Percentiles rank a stretch among this genome's conserved stretches.
phyloP scores from a whole-genome alignment of 1,140 invertebrate species.

The honey bee (Apis mellifera) region Amel_HAv3.1 CM009941.2:8996001-8996500 shows the following conservation, averaged over 20 bases:
- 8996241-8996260: background rate
- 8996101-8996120: too few relatives aligned
- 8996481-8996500: constrained; percentile 30
- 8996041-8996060: background rate
- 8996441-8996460: background rate
- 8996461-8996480: constrained; percentile 2
- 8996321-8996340: background rate
- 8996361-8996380: background rate
- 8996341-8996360: background rate
- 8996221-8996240: background rate
- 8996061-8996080: background rate
- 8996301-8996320: constrained; percentile 10
- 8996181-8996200: too few relatives aligned
- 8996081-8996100: too few relatives aligned
- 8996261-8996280: too few relatives aligned
- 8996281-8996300: background rate
- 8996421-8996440: background rate
- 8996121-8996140: too few relatives aligned
- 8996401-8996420: constrained; percentile 35
- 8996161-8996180: too few relatives aligned
- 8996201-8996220: background rate
- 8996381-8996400: constrained; percentile 6
- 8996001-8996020: background rate
- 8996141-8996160: too few relatives aligned
- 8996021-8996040: background rate